These are phyloP conservation scores for Suricata suricatta DNA, from an alignment of 2,113 vertebrate genomes.

Conservation along the genomic window DNA sequence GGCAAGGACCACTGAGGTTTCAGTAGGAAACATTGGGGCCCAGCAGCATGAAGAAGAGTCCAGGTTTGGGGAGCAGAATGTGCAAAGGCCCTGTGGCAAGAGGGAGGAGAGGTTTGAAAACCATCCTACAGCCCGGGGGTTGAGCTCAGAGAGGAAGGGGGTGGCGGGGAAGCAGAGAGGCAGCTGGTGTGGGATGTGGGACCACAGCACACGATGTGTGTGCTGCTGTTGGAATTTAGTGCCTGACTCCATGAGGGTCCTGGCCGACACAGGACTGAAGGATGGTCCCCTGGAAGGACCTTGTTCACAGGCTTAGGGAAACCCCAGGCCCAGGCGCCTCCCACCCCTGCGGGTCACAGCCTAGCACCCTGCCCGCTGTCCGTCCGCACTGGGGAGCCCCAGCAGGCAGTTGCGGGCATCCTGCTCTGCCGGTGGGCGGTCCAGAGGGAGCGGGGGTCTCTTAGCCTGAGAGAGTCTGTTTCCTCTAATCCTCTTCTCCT, in stretches of 20 bases:
- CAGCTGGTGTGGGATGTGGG: too few relatives aligned
- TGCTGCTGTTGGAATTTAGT: background rate
- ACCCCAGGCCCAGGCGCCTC: background rate
- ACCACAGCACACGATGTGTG: background rate
- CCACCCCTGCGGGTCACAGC: background rate
- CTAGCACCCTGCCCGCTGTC: too few relatives aligned
- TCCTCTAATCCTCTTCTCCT: constrained; percentile 37
- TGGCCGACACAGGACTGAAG: background rate
- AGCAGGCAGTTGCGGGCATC: background rate
- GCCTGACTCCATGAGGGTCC: background rate
- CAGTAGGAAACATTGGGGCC: background rate
- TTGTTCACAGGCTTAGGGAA: background rate
- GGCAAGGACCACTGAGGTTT: background rate
- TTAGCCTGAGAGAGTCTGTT: background rate
- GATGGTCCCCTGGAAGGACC: background rate
- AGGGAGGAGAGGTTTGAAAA: background rate
- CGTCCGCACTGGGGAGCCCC: background rate
- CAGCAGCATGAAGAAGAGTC: too few relatives aligned
- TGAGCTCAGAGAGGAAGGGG: background rate
- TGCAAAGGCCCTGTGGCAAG: background rate
- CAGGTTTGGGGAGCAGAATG: background rate
- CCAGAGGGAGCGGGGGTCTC: background rate
- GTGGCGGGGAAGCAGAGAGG: background rate
- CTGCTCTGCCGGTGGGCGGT: too few relatives aligned
- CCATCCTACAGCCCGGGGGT: background rate